Evolutionary conservation across 2,888 invertebrate species (phyloP).

Genomic region (Sepioteuthis lessoniana): DNA sequence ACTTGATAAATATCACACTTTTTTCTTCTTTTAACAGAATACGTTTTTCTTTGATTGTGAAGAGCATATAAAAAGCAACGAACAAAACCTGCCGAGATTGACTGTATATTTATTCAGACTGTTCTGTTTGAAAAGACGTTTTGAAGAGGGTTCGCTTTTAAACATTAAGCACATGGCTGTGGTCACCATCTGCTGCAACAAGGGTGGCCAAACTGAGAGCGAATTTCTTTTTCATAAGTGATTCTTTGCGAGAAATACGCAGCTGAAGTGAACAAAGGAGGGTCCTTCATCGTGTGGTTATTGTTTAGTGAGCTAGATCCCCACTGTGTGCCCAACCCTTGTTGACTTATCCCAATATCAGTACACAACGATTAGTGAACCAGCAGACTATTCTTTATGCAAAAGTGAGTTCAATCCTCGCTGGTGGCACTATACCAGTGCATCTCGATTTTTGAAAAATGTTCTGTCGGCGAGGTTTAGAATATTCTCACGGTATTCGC

Average conservation of each 20-base stretch:
- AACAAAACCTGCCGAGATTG: background rate
- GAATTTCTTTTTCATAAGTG: background rate
- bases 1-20: background rate
- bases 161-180: background rate
- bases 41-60: background rate
- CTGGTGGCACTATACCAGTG: no score
- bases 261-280: no score
- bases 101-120: background rate
- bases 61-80: background rate
- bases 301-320: no score
- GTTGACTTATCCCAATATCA: no score
- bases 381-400: no score
- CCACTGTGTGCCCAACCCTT: no score
- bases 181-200: slow-evolving; percentile 2
- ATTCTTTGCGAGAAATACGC: background rate
- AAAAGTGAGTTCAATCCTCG: no score
- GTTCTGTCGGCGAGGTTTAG: no score
- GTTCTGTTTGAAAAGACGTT: background rate
- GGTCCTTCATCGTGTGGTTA: no score
- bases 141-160: background rate
- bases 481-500: no score
- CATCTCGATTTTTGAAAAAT: no score
- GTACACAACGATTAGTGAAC: no score
- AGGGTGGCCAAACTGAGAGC: background rate
- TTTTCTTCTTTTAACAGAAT: background rate